Conservation (phyloP, 1,140 invertebrate species). For the Aphaenogaster floridana region DNA sequence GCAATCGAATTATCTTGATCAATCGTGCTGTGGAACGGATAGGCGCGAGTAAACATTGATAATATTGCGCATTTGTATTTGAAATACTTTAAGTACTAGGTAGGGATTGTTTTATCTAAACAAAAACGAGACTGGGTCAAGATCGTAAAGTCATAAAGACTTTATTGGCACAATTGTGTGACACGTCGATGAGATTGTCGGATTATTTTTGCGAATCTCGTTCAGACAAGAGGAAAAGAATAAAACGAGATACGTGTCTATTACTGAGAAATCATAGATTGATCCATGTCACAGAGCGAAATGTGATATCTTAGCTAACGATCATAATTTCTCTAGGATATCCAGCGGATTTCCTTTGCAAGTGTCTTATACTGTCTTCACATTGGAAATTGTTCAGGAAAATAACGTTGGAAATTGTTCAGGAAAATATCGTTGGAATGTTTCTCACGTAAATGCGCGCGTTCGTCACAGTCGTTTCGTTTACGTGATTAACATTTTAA, state of each 20-base stretch:
- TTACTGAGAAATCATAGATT: not conserved
- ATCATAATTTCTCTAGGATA: not conserved
- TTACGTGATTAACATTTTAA: too few species aligned
- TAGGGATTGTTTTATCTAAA: not conserved
- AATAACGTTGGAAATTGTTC: not conserved
- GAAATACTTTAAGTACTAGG: not conserved
- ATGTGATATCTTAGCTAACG: not conserved
- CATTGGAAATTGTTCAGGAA: not conserved
- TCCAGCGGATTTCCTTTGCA: not conserved
- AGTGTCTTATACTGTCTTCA: not conserved
- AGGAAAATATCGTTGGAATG: not conserved
- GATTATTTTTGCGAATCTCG: constrained; percentile 1
- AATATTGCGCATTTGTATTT: not conserved
- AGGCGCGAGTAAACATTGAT: not conserved
- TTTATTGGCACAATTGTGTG: too few species aligned
- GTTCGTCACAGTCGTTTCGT: too few species aligned
- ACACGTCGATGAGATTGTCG: not conserved
- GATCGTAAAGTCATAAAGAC: constrained; percentile 52
- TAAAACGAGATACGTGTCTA: not conserved
- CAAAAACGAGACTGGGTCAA: constrained; percentile 36
- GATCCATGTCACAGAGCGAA: not conserved
- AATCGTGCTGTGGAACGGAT: not conserved
- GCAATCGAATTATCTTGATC: constrained; percentile 14
- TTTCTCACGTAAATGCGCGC: not conserved
- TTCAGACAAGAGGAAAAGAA: not conserved